phyloP scores from a whole-genome alignment of 2,113 vertebrate genomes.

The Nothoprocta perdicaria region DNA sequence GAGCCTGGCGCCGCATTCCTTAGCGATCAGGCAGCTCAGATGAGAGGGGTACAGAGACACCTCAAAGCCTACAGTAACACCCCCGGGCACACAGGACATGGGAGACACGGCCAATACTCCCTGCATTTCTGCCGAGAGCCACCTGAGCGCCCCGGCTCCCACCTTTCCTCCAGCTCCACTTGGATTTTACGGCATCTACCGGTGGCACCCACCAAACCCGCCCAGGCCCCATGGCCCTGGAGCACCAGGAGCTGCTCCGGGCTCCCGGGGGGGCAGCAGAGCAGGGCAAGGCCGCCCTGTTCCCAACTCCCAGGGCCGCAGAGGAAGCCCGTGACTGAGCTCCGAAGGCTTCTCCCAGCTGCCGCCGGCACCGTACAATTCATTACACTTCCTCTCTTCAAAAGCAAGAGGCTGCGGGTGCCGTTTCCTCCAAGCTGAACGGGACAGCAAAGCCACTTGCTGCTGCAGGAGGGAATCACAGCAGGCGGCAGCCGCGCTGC shows the following conservation, averaged over 20 bases:
- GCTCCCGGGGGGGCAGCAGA: background rate
- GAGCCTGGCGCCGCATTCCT: background rate
- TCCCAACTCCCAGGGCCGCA: background rate
- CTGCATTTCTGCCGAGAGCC: accelerated
- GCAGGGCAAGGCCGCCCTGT: background rate
- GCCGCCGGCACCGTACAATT: background rate
- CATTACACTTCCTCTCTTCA: constrained; percentile 34
- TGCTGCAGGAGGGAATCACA: background rate
- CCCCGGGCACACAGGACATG: accelerated
- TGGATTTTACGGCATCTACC: constrained; percentile 16
- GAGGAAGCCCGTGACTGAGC: background rate
- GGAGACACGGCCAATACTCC: accelerated
- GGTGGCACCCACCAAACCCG: accelerated
- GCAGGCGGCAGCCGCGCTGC: background rate
- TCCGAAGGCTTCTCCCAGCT: constrained; percentile 15
- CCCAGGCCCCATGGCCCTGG: background rate
- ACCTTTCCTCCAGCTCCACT: background rate
- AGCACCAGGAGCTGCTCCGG: background rate
- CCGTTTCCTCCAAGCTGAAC: background rate
- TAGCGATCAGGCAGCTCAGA: background rate
- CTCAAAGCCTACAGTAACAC: background rate
- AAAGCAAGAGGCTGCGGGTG: constrained; percentile 22
- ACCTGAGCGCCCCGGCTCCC: background rate
- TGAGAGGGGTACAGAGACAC: background rate
- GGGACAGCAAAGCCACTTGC: background rate